Evolutionary conservation across 2,797 vertebrate species (phyloP).

Genomic region (Acridotheres tristis): DNA sequence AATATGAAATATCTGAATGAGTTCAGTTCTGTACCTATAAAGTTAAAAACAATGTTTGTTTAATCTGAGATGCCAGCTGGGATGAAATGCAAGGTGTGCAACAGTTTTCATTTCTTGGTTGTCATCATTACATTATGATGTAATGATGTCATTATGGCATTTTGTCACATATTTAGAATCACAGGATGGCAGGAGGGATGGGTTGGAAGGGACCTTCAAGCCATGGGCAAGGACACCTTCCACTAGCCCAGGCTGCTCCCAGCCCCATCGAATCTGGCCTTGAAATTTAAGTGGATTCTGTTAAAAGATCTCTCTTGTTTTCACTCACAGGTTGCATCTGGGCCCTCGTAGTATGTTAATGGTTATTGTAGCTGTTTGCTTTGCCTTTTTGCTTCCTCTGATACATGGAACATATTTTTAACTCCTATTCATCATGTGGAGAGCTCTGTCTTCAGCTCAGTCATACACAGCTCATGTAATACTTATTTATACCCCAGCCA

Average conservation of each 20-base stretch:
- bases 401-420: conserved; percentile 26
- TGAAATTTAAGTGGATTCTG: not conserved
- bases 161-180: not conserved
- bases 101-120: not conserved
- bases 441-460: not conserved
- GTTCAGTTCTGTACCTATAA: not conserved
- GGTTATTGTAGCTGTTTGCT: conserved; percentile 3
- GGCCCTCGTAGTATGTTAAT: not conserved
- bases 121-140: not conserved
- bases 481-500: not conserved
- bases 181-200: not conserved
- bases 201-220: not conserved
- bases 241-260: not conserved
- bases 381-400: conserved; percentile 36
- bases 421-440: not conserved
- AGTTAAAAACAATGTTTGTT: not conserved
- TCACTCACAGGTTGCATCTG: not conserved
- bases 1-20: not conserved
- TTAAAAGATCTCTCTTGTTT: not conserved
- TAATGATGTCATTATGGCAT: too few relatives aligned
- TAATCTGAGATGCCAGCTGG: not conserved
- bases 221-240: not conserved
- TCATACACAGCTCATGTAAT: not conserved
- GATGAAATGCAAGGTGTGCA: not conserved
- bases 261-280: not conserved